These are phyloP conservation scores for Carapus acus DNA, from an alignment of 2,797 vertebrate species.

Conservation along the genomic window DNA sequence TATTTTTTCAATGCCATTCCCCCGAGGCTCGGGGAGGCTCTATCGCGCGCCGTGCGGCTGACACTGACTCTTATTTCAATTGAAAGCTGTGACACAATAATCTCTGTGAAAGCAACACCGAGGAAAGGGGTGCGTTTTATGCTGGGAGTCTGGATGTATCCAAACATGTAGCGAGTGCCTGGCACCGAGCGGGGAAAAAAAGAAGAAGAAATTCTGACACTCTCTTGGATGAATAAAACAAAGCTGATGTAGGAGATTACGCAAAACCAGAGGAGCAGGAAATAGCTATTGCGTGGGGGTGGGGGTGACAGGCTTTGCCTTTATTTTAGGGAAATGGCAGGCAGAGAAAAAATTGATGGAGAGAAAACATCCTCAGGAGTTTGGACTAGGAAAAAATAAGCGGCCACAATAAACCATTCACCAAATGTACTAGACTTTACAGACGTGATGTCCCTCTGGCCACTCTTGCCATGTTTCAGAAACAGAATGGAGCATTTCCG, in stretches of 20 bases:
- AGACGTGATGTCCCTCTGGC: too few relatives aligned
- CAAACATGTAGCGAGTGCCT: slow-evolving; percentile 28
- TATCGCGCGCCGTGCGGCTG: slow-evolving; percentile 68
- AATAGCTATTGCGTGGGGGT: slow-evolving; percentile 8
- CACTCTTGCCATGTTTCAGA: too few relatives aligned
- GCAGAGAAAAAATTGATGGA: neutral
- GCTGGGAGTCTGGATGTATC: slow-evolving; percentile 13
- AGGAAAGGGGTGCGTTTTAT: slow-evolving; percentile 27
- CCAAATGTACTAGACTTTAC: too few relatives aligned
- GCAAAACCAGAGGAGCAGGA: slow-evolving; percentile 14
- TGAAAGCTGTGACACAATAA: slow-evolving; percentile 47
- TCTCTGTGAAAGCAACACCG: slow-evolving; percentile 38
- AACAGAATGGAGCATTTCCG: too few relatives aligned
- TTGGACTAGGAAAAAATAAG: slow-evolving; percentile 47
- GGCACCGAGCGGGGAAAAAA: neutral
- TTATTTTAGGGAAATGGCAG: slow-evolving; percentile 13
- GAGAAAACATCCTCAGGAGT: slow-evolving; percentile 24
- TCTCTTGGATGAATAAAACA: slow-evolving; percentile 26
- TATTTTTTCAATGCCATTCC: slow-evolving; percentile 46
- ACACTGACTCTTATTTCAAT: slow-evolving; percentile 58
- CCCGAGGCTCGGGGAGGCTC: slow-evolving; percentile 62
- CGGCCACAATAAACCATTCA: slow-evolving; percentile 57
- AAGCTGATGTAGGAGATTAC: slow-evolving; percentile 21
- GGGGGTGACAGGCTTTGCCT: slow-evolving; percentile 8
- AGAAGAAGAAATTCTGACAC: slow-evolving; percentile 33